Percentiles rank a stretch among this genome's conserved stretches.
phyloP scores from a whole-genome alignment of 2,888 invertebrate species.

The Uropetala carovei region DNA sequence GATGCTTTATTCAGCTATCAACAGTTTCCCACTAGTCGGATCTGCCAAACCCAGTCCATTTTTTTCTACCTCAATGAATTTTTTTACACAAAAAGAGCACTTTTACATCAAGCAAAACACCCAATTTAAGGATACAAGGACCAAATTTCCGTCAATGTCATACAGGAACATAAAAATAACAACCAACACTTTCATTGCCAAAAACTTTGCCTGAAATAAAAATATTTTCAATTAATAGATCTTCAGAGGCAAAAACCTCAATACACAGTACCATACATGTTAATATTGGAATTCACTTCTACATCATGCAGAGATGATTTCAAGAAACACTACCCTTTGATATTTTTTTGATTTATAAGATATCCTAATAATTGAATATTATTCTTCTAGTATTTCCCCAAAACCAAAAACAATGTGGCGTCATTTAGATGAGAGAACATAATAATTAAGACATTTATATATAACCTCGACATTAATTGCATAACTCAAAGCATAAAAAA shows the following conservation, averaged over 20 bases:
- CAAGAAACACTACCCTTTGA: not conserved
- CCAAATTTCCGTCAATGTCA: slow-evolving; percentile 29
- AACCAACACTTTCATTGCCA: slow-evolving; percentile 31
- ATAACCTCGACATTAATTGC: too few species aligned
- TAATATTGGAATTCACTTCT: not conserved
- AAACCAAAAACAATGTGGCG: slow-evolving; percentile 11
- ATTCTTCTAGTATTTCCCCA: not conserved
- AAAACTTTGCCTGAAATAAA: slow-evolving; percentile 48
- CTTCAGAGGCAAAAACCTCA: not conserved
- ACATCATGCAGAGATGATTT: not conserved
- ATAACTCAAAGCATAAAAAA: slow-evolving; percentile 36
- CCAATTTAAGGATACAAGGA: slow-evolving; percentile 46
- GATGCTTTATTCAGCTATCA: slow-evolving; percentile 64
- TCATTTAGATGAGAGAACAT: slow-evolving; percentile 1
- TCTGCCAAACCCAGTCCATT: slow-evolving; percentile 61
- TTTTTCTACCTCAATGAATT: slow-evolving; percentile 48
- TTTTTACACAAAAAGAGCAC: slow-evolving; percentile 28
- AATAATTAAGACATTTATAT: slow-evolving; percentile 5
- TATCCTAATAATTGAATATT: not conserved
- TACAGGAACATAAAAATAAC: slow-evolving; percentile 58
- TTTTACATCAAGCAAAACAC: slow-evolving; percentile 31
- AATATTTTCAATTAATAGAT: slow-evolving; percentile 32
- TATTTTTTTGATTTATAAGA: not conserved
- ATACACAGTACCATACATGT: not conserved
- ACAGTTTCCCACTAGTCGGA: slow-evolving; percentile 64